A percentile compares a stretch with the other conserved stretches of the same genome.
Evolutionary conservation across 2,888 invertebrate genomes (phyloP).

Genomic region (Plusia festucae): DNA sequence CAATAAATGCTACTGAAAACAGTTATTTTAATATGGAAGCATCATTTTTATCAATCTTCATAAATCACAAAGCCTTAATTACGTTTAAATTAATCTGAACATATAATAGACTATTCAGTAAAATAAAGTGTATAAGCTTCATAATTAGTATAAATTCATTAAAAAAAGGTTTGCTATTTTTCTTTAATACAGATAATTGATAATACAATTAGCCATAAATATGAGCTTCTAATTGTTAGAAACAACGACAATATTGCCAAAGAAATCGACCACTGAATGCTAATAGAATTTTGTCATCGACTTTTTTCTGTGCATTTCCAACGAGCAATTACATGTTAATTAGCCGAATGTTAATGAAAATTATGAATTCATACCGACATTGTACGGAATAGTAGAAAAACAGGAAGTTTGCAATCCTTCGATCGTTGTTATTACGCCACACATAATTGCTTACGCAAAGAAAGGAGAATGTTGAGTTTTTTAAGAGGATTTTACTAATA

Average conservation of each 20-base stretch:
- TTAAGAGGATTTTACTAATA: too few relatives aligned
- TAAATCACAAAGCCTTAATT: too few relatives aligned
- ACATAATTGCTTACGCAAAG: background rate
- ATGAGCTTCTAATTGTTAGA: background rate
- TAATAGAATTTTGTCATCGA: constrained; percentile 52
- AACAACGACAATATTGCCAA: constrained; percentile 15
- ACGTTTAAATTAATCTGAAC: too few relatives aligned
- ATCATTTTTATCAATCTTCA: too few relatives aligned
- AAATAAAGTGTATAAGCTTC: too few relatives aligned
- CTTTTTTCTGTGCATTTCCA: constrained; percentile 36
- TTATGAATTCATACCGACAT: constrained; percentile 10
- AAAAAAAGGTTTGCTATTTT: background rate
- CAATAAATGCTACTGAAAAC: too few relatives aligned
- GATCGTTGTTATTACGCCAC: background rate
- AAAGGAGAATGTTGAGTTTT: background rate
- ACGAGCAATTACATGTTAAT: constrained; percentile 33
- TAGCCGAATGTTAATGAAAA: constrained; percentile 41
- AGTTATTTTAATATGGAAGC: background rate
- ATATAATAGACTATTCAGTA: too few relatives aligned
- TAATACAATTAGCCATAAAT: background rate
- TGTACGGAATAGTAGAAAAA: constrained; percentile 31
- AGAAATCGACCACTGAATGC: too few relatives aligned
- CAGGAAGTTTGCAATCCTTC: constrained; percentile 31
- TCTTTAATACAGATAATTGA: too few relatives aligned
- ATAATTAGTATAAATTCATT: too few relatives aligned